Evolutionary conservation across 1,140 invertebrate species (phyloP).

Genomic region (Drosophila pachea): DNA sequence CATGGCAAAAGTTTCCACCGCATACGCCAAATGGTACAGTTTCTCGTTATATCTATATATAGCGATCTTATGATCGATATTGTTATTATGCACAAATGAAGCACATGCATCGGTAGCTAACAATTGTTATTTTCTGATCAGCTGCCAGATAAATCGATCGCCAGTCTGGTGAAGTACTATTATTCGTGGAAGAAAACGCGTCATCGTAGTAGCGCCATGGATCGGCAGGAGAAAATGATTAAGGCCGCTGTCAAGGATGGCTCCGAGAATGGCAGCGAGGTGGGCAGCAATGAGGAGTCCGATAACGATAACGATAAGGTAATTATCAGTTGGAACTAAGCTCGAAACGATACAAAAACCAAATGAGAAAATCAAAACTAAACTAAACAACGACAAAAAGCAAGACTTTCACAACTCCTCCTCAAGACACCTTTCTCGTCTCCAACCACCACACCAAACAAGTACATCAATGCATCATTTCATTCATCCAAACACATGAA

Average conservation of each 20-base stretch:
- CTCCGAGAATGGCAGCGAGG: conserved; percentile 87
- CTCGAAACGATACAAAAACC: not conserved
- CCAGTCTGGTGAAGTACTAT: conserved; percentile 97
- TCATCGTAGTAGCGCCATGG: conserved; percentile 95
- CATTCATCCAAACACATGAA: conserved; percentile 11
- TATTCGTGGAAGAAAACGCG: conserved; percentile 99
- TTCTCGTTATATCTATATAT: not conserved
- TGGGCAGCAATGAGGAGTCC: conserved; percentile 90
- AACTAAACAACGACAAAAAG: conserved; percentile 22
- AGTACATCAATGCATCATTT: conserved; percentile 8
- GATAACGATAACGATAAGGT: conserved; percentile 92
- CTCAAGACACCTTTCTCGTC: conserved; percentile 22
- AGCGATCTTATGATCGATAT: no score
- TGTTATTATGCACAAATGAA: not conserved
- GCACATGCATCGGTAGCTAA: not conserved
- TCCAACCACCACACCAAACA: conserved; percentile 16
- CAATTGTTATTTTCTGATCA: conserved; percentile 67
- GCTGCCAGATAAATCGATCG: conserved; percentile 97
- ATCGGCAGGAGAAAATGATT: conserved; percentile 82
- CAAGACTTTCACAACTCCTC: conserved; percentile 26
- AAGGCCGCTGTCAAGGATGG: conserved; percentile 81
- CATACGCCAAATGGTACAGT: conserved; percentile 95
- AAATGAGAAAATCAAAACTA: conserved; percentile 1
- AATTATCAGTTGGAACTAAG: conserved; percentile 79
- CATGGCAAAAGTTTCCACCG: conserved; percentile 98